Evolutionary conservation across 2,797 vertebrate species (phyloP).

Genomic region (Aeoliscus strigatus): DNA sequence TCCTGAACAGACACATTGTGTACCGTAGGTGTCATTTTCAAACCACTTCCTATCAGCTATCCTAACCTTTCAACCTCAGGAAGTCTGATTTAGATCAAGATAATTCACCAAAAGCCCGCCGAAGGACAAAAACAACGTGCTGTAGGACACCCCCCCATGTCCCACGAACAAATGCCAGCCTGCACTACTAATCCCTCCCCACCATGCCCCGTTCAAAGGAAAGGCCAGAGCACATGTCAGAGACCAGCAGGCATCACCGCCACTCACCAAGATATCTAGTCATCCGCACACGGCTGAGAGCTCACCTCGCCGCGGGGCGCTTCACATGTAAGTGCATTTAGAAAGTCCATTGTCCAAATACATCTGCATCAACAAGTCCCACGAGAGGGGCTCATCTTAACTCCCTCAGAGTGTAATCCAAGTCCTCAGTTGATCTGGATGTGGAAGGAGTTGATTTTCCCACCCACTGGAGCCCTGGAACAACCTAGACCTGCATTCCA

Average conservation of each 20-base stretch:
- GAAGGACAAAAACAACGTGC: slow-evolving; percentile 47
- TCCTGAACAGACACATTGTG: slow-evolving; percentile 44
- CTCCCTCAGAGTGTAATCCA: slow-evolving; percentile 50
- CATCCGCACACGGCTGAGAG: slow-evolving; percentile 58
- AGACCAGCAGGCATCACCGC: slow-evolving; percentile 54
- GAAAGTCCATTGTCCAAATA: slow-evolving; percentile 61
- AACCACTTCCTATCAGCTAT: slow-evolving; percentile 48
- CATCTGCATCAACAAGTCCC: slow-evolving; percentile 60
- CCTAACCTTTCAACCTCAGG: slow-evolving; percentile 53
- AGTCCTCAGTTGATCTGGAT: slow-evolving; percentile 47
- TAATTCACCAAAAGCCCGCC: slow-evolving; percentile 34
- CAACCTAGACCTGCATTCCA: slow-evolving; percentile 41
- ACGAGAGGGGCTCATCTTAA: slow-evolving; percentile 36
- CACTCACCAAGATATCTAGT: slow-evolving; percentile 60
- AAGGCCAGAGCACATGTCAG: slow-evolving; percentile 57
- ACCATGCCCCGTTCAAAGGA: slow-evolving; percentile 62
- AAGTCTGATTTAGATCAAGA: slow-evolving; percentile 52
- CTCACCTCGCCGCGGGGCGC: slow-evolving; percentile 44
- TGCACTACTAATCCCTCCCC: slow-evolving; percentile 57
- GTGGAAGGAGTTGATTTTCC: slow-evolving; percentile 42
- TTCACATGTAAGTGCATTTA: slow-evolving; percentile 55
- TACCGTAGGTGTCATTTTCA: slow-evolving; percentile 41
- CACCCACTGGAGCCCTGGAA: slow-evolving; percentile 42
- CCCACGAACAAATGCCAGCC: slow-evolving; percentile 30
- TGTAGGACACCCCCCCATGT: slow-evolving; percentile 10